Conservation (phyloP, 1,140 invertebrate species). For the Trachymyrmex cornetzi region DNA sequence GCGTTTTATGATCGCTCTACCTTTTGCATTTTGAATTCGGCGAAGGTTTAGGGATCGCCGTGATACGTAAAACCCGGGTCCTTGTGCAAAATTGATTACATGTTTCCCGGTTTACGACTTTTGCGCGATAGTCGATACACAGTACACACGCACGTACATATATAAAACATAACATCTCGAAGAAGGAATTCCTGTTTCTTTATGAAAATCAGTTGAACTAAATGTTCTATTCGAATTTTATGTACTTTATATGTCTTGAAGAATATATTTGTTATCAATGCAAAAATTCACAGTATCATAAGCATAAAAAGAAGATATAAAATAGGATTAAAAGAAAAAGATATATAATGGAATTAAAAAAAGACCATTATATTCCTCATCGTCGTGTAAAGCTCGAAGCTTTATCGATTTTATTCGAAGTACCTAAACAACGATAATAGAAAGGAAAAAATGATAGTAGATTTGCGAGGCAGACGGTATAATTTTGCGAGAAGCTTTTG, state of each 20-base stretch:
- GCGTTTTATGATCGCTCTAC: constrained; percentile 14
- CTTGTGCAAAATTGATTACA: constrained; percentile 45
- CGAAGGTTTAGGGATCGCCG: constrained; percentile 24
- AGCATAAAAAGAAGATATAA: neutral
- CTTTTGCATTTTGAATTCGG: constrained; percentile 42
- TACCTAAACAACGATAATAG: neutral
- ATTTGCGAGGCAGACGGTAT: neutral
- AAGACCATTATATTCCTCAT: neutral
- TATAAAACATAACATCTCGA: neutral
- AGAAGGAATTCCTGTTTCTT: constrained; percentile 7
- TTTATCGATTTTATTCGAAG: constrained; percentile 46
- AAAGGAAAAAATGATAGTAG: neutral
- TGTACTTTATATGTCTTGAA: neutral
- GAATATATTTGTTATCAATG: neutral
- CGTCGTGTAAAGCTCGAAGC: neutral
- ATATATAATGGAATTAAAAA: too few species aligned
- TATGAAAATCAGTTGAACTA: constrained; percentile 8
- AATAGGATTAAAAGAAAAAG: neutral
- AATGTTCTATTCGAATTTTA: constrained; percentile 17
- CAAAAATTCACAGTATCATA: neutral
- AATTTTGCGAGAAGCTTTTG: constrained; percentile 25
- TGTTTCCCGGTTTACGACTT: constrained; percentile 41
- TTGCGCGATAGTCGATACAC: neutral
- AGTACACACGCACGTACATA: too few species aligned
- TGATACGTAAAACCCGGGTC: constrained; percentile 42